Conservation (phyloP, 2,797 vertebrate genomes). For the Chloroceryle inda region DNA sequence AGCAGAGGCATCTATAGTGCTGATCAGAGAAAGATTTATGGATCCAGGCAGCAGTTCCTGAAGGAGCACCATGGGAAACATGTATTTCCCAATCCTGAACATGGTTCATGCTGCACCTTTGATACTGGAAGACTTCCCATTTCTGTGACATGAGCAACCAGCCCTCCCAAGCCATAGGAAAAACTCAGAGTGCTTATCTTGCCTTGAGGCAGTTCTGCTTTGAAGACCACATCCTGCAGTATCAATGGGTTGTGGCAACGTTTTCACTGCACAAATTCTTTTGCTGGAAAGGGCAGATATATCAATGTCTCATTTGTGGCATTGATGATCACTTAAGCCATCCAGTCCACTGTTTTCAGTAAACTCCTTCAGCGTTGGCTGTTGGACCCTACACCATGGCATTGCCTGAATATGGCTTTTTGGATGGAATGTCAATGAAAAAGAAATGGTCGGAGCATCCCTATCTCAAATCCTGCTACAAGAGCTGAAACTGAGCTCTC, state of each 20-base stretch:
- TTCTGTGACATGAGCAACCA: neutral
- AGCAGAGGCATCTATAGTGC: neutral
- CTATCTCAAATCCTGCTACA: neutral
- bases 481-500: neutral
- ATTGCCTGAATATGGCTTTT: neutral
- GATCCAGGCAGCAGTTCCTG: neutral
- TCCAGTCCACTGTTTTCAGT: neutral
- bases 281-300: neutral
- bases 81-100: neutral
- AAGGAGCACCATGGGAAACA: neutral
- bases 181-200: neutral
- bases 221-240: neutral
- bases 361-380: neutral
- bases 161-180: neutral
- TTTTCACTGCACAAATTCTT: neutral
- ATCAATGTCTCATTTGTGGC: neutral
- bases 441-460: neutral
- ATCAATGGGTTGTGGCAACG: neutral
- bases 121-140: neutral
- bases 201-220: neutral
- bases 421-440: neutral
- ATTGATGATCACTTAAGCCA: neutral
- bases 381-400: neutral
- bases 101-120: neutral
- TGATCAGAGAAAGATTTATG: neutral